These are phyloP conservation scores for Baronia brevicornis DNA, from an alignment of 2,888 invertebrate species.

Conservation along the genomic window DNA sequence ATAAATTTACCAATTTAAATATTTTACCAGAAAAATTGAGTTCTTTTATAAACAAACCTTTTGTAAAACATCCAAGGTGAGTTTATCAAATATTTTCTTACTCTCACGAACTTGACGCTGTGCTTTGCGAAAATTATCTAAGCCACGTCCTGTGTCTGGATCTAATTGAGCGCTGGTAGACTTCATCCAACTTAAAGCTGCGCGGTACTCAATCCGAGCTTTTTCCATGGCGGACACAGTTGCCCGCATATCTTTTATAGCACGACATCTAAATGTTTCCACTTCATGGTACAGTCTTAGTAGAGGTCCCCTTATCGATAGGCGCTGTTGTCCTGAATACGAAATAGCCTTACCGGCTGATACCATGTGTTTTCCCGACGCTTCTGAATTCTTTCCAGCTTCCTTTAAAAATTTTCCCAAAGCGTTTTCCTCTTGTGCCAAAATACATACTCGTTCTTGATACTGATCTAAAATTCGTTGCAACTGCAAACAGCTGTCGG, in stretches of 20 bases:
- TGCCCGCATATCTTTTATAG: slow-evolving; percentile 92
- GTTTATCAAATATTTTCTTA: slow-evolving; percentile 93
- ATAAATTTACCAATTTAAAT: too few species aligned
- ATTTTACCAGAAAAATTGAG: background rate
- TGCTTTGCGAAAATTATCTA: slow-evolving; percentile 96
- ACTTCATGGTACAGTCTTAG: slow-evolving; percentile 94
- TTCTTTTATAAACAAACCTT: slow-evolving; percentile 79
- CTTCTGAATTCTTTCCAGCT: slow-evolving; percentile 92
- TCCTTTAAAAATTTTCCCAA: slow-evolving; percentile 96
- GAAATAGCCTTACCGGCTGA: slow-evolving; percentile 88
- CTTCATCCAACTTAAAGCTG: slow-evolving; percentile 98
- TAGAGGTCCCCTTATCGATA: slow-evolving; percentile 89
- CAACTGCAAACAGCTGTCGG: slow-evolving; percentile 90
- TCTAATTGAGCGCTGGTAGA: slow-evolving; percentile 95
- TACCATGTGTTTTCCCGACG: slow-evolving; percentile 78
- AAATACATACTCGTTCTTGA: slow-evolving; percentile 92
- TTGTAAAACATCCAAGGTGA: slow-evolving; percentile 96
- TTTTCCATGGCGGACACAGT: slow-evolving; percentile 97
- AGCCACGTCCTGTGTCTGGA: slow-evolving; percentile 95
- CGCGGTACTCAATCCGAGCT: slow-evolving; percentile 95
- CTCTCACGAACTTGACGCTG: slow-evolving; percentile 84
- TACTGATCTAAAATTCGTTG: slow-evolving; percentile 93
- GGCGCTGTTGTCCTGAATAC: slow-evolving; percentile 93
- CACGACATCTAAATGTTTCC: slow-evolving; percentile 96
- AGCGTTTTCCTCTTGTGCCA: slow-evolving; percentile 96